Percentiles rank a stretch among this genome's conserved stretches.
Conservation (phyloP, 2,797 vertebrate genomes). For the Cacajao melanocephalus region DNA sequence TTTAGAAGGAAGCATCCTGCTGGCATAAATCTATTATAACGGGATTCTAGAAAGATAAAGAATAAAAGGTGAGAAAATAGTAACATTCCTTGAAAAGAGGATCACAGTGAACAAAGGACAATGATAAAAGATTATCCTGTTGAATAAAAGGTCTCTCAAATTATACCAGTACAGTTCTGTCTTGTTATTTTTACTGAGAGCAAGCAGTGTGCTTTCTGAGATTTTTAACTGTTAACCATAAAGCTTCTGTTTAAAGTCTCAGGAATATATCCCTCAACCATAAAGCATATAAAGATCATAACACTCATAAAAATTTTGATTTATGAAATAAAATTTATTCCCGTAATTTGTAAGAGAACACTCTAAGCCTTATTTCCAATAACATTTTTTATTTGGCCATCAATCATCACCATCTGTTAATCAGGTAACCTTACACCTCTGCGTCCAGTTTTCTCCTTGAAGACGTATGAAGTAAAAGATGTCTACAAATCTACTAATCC, state of each 20-base stretch:
- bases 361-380: background rate
- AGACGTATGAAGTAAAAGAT: background rate
- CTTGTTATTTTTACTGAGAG: background rate
- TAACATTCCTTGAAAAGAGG: background rate
- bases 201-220: background rate
- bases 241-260: constrained; percentile 32
- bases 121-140: background rate
- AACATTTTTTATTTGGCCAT: background rate
- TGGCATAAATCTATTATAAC: background rate
- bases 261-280: background rate
- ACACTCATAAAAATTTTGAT: background rate
- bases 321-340: constrained; percentile 25
- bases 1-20: background rate
- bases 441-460: background rate
- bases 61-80: constrained; percentile 19
- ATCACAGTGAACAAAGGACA: background rate
- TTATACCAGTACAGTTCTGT: background rate
- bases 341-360: constrained; percentile 13
- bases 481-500: background rate
- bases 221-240: background rate
- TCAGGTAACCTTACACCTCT: background rate
- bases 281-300: constrained; percentile 11
- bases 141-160: background rate
- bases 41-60: constrained; percentile 11
- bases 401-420: background rate